These are phyloP conservation scores for Aythya baeri DNA, from an alignment of 2,113 vertebrate species.

Conservation along the genomic window DNA sequence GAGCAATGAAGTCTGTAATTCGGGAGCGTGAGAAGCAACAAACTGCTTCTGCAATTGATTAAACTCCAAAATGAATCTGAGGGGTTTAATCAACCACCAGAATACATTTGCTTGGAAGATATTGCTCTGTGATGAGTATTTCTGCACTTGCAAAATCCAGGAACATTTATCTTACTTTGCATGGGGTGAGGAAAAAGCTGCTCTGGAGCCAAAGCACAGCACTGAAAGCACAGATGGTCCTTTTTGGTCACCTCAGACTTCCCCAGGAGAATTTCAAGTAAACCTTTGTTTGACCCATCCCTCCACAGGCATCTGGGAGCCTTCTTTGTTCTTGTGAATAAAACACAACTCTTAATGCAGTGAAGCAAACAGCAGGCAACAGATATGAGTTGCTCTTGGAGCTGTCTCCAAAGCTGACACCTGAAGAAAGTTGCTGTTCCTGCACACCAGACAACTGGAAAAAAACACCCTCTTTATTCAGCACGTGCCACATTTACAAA, in stretches of 20 bases:
- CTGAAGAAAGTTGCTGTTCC: background rate
- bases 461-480: background rate
- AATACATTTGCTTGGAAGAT: background rate
- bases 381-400: background rate
- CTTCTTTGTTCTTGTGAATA: background rate
- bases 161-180: background rate
- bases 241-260: background rate
- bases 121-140: background rate
- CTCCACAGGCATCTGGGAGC: background rate
- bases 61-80: background rate
- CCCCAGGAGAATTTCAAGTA: background rate
- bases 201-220: rapidly evolving
- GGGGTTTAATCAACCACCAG: background rate
- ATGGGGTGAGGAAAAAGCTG: background rate
- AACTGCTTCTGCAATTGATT: background rate
- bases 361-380: background rate
- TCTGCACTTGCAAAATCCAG: background rate
- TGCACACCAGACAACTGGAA: background rate
- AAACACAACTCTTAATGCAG: background rate
- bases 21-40: background rate
- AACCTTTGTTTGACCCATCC: background rate
- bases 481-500: background rate
- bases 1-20: background rate
- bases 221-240: too few relatives aligned
- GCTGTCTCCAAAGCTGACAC: background rate